Conservation (phyloP, 2,113 vertebrate genomes). For the Nycticorax nycticorax region DNA sequence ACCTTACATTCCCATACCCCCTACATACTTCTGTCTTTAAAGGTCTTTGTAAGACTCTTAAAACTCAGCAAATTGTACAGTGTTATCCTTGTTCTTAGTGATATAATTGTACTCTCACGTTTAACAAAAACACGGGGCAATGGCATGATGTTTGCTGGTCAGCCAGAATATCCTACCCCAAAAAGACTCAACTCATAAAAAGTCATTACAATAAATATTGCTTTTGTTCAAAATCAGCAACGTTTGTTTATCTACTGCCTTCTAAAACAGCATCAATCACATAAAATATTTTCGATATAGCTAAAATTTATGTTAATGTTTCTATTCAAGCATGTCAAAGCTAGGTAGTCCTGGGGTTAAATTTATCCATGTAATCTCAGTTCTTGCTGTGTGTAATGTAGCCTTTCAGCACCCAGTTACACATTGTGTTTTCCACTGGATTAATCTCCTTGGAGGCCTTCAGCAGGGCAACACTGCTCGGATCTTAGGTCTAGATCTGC, state of each 20-base stretch:
- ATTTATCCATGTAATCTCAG: not conserved
- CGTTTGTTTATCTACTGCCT: not conserved
- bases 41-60: not conserved
- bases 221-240: not conserved
- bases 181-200: not conserved
- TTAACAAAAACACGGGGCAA: not conserved
- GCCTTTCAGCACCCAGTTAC: not conserved
- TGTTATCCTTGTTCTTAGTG: not conserved
- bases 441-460: not conserved
- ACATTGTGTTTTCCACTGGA: not conserved
- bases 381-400: not conserved
- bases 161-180: not conserved
- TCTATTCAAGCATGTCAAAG: not conserved
- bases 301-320: not conserved
- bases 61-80: not conserved
- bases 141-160: not conserved
- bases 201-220: not conserved
- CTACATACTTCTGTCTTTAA: not conserved
- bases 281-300: not conserved
- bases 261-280: not conserved
- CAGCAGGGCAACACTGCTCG: not conserved
- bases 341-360: not conserved
- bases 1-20: fast-evolving
- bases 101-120: not conserved
- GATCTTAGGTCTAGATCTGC: not conserved